These are phyloP conservation scores for Oligia strigilis DNA, from an alignment of 2,888 invertebrate genomes.

Conservation along the genomic window DNA sequence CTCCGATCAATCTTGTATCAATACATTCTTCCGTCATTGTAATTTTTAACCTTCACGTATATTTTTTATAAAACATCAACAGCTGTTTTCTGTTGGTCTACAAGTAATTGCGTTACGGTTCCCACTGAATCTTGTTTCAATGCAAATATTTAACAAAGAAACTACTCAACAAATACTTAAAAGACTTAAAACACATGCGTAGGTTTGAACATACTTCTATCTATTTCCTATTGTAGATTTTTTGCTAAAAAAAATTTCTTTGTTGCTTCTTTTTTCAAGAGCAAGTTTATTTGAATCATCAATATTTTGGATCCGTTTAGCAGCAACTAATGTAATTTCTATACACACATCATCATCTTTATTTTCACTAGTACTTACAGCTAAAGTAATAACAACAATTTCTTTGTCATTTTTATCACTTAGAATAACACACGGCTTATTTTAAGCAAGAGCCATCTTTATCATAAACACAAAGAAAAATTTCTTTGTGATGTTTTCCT, in stretches of 20 bases:
- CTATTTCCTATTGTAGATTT: conserved; percentile 10
- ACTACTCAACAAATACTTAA: conserved; percentile 25
- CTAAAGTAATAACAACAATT: conserved; percentile 6
- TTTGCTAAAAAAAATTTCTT: not conserved
- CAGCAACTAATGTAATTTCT: not conserved
- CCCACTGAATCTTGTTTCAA: conserved; percentile 12
- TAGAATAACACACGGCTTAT: conserved; percentile 13
- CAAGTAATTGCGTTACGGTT: conserved; percentile 27
- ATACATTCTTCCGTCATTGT: conserved; percentile 19
- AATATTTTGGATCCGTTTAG: not conserved
- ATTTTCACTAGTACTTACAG: conserved; percentile 1
- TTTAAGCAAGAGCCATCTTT: conserved; percentile 34
- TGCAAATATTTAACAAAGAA: conserved; percentile 29
- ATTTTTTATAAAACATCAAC: conserved; percentile 12
- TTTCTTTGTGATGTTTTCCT: conserved; percentile 44
- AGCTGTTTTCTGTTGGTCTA: conserved; percentile 19
- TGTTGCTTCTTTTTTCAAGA: not conserved
- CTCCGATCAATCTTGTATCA: conserved; percentile 8
- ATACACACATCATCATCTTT: not conserved
- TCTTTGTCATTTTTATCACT: conserved; percentile 51
- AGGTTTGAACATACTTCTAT: conserved; percentile 3
- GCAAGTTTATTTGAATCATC: not conserved
- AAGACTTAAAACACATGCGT: conserved; percentile 1
- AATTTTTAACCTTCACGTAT: conserved; percentile 16
- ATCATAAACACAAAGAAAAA: conserved; percentile 58